Conservation (phyloP, 2,888 invertebrate species). For the Sturmia bella region DNA sequence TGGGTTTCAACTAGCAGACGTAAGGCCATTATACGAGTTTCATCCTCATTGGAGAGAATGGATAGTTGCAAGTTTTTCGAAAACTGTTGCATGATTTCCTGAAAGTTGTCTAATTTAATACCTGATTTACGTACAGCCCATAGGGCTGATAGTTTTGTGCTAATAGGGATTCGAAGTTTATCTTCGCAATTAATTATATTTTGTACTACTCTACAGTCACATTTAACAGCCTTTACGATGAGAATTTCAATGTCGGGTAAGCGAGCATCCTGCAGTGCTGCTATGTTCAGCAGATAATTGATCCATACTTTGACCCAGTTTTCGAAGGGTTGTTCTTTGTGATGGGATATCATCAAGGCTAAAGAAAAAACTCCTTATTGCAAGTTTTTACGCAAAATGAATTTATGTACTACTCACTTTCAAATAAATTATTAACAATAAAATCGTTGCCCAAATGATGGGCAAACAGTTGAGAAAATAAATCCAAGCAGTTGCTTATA, state of each 20-base stretch:
- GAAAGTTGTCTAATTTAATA: constrained; percentile 72
- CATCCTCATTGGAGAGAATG: constrained; percentile 81
- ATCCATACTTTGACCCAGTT: constrained; percentile 84
- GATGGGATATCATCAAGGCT: constrained; percentile 82
- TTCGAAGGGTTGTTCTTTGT: constrained; percentile 78
- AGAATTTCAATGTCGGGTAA: constrained; percentile 75
- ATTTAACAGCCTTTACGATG: constrained; percentile 77
- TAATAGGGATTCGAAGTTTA: constrained; percentile 72
- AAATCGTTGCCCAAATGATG: constrained; percentile 76
- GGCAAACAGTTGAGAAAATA: constrained; percentile 75
- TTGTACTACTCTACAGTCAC: constrained; percentile 74
- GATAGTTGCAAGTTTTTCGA: constrained; percentile 83
- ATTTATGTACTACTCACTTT: constrained; percentile 75
- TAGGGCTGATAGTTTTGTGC: constrained; percentile 80
- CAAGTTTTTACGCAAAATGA: not conserved
- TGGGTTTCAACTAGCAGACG: constrained; percentile 88
- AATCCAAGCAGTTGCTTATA: constrained; percentile 72
- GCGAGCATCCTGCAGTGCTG: constrained; percentile 71
- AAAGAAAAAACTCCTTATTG: constrained; percentile 10
- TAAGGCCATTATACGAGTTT: constrained; percentile 87
- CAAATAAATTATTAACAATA: constrained; percentile 83
- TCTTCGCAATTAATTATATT: constrained; percentile 72
- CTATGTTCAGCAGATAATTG: constrained; percentile 72
- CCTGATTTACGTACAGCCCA: constrained; percentile 82
- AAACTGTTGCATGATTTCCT: constrained; percentile 82